Conservation (phyloP, 2,797 vertebrate genomes). For the Scomberomorus guttatus region DNA sequence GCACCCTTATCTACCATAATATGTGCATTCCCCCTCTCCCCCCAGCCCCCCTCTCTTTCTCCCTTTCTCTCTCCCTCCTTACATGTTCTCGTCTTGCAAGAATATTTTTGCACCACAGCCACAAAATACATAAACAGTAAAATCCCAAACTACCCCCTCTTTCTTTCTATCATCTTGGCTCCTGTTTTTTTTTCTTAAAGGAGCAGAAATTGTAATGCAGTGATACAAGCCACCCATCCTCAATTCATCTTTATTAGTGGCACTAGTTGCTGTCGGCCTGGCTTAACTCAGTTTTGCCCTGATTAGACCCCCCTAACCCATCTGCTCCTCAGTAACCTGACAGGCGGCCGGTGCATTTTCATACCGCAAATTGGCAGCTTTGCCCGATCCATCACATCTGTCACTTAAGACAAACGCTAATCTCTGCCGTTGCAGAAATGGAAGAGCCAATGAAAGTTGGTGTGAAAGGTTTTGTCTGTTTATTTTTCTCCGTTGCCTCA, state of each 20-base stretch:
- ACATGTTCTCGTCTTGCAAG: background rate
- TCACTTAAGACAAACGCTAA: constrained; percentile 47
- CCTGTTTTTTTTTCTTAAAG: constrained; percentile 16
- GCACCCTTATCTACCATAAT: constrained; percentile 48
- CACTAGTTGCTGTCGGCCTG: constrained; percentile 47
- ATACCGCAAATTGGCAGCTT: constrained; percentile 52
- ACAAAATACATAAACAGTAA: background rate
- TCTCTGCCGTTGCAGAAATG: constrained; percentile 16
- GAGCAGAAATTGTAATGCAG: background rate
- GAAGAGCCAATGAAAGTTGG: constrained; percentile 60
- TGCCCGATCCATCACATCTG: constrained; percentile 68
- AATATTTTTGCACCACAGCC: constrained; percentile 6
- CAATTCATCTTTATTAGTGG: constrained; percentile 62
- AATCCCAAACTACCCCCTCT: constrained; percentile 2
- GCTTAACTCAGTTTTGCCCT: constrained; percentile 62
- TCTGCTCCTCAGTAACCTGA: constrained; percentile 69
- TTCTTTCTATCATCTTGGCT: constrained; percentile 5
- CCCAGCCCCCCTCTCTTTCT: constrained; percentile 1
- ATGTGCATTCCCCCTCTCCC: constrained; percentile 19
- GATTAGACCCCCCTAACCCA: constrained; percentile 68
- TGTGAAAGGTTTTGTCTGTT: constrained; percentile 43
- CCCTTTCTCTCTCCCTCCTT: constrained; percentile 18
- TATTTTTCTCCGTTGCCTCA: background rate
- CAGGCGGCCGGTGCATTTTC: constrained; percentile 46
- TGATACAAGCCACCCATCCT: constrained; percentile 7